These are phyloP conservation scores for Carettochelys insculpta DNA, from an alignment of 2,113 vertebrate genomes.

Conservation along the genomic window DNA sequence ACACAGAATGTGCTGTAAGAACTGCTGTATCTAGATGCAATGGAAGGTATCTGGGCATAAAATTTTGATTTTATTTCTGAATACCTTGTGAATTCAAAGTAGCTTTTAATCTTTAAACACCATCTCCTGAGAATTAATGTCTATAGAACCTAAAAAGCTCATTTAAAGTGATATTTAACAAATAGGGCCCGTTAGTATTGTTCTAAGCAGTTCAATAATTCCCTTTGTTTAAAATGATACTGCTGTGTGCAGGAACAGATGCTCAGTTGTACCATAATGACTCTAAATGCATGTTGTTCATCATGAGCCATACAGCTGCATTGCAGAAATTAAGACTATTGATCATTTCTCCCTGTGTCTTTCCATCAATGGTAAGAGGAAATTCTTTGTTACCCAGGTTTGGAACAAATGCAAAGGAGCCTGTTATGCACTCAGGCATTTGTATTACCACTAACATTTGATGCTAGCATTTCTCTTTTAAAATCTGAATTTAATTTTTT, in stretches of 20 bases:
- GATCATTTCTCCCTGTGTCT: not conserved
- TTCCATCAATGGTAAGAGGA: not conserved
- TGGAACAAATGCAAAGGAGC: slow-evolving; percentile 2
- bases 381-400: slow-evolving; percentile 5
- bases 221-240: not conserved
- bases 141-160: not conserved
- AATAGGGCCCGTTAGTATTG: accelerated
- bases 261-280: not conserved
- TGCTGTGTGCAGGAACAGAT: not conserved
- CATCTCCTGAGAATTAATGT: slow-evolving; percentile 27
- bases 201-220: slow-evolving; percentile 3
- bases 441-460: not conserved
- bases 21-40: not conserved
- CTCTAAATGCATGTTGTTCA: not conserved
- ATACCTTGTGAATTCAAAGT: slow-evolving; percentile 17
- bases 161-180: not conserved
- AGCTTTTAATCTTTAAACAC: not conserved
- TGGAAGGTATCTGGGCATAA: not conserved
- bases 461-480: no score
- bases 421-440: not conserved
- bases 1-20: not conserved
- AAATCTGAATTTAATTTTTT: not conserved
- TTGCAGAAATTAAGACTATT: slow-evolving; percentile 23
- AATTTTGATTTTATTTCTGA: not conserved
- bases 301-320: not conserved